phyloP scores from a whole-genome alignment of 2,797 vertebrate genomes.

The Arrhamphus sclerolepis region DNA sequence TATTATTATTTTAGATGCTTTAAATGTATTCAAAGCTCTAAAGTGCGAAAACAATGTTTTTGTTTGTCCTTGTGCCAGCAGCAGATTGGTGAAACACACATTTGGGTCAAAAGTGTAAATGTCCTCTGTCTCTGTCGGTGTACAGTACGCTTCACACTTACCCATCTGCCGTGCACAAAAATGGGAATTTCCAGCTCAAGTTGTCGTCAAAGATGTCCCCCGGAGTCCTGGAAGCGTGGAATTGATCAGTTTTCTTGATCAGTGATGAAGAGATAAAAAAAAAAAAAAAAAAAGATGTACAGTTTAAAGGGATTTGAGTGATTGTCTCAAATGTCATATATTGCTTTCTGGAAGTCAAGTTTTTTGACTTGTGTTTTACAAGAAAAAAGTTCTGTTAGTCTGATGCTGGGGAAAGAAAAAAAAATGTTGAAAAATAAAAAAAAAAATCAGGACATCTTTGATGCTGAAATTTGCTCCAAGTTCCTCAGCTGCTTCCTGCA shows the following conservation, averaged over 20 bases:
- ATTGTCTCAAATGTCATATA: too few species aligned
- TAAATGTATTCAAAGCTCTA: conserved; percentile 1
- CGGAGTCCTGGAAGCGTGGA: not conserved
- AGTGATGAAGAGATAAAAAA: too few species aligned
- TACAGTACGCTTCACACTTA: conserved; percentile 22
- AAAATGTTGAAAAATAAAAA: too few species aligned
- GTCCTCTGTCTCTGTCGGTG: conserved; percentile 31
- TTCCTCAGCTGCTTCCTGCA: conserved; percentile 10
- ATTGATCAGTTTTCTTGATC: too few species aligned
- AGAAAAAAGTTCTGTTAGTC: too few species aligned
- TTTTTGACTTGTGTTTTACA: too few species aligned
- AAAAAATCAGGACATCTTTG: conserved; percentile 25
- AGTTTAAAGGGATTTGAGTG: not conserved
- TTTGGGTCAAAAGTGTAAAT: conserved; percentile 9
- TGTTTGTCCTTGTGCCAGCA: conserved; percentile 46
- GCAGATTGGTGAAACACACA: conserved; percentile 51
- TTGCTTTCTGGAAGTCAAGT: too few species aligned
- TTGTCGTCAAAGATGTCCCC: conserved; percentile 19
- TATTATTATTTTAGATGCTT: conserved; percentile 4
- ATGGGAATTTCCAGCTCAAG: conserved; percentile 26
- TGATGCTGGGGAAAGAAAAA: not conserved
- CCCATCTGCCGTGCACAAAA: conserved; percentile 12
- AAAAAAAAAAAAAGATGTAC: not conserved
- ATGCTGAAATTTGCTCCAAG: conserved; percentile 20
- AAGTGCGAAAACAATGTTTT: too few species aligned